Percentiles rank a stretch among this genome's conserved stretches.
Evolutionary conservation across 2,113 vertebrate species (phyloP).

Genomic region (Puma concolor): DNA sequence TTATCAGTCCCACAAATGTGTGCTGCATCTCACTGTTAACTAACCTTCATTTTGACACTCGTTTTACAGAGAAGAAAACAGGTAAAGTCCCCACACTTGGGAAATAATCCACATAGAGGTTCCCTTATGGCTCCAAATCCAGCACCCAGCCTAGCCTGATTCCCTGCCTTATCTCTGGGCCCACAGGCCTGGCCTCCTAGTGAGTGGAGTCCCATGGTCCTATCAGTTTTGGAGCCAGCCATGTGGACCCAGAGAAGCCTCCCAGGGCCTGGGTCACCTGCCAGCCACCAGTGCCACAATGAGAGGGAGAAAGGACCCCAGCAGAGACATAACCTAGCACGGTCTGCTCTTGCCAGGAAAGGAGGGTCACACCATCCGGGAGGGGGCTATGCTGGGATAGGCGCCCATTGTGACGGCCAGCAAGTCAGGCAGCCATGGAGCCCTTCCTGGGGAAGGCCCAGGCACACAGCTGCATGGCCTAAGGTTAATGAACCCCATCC

Average conservation of each 20-base stretch:
- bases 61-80: not conserved
- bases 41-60: not conserved
- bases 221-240: not conserved
- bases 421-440: not conserved
- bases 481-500: not conserved
- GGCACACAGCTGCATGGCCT: not conserved
- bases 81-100: not conserved
- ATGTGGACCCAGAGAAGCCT: not conserved
- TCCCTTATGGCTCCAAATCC: not conserved
- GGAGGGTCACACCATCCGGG: not conserved
- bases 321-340: fast-evolving
- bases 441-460: not conserved
- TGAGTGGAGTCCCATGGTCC: not conserved
- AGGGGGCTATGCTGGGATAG: not conserved
- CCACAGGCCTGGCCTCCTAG: not conserved
- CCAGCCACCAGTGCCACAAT: not conserved
- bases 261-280: not conserved
- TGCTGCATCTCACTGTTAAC: not conserved
- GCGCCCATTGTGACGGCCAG: not conserved
- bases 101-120: not conserved
- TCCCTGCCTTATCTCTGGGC: too few species aligned
- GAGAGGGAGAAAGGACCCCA: not conserved
- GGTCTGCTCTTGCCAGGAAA: not conserved
- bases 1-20: not conserved
- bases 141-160: not conserved